Evolutionary conservation across 2,888 invertebrate genomes (phyloP).

Genomic region (Ptychoptera contaminata): DNA sequence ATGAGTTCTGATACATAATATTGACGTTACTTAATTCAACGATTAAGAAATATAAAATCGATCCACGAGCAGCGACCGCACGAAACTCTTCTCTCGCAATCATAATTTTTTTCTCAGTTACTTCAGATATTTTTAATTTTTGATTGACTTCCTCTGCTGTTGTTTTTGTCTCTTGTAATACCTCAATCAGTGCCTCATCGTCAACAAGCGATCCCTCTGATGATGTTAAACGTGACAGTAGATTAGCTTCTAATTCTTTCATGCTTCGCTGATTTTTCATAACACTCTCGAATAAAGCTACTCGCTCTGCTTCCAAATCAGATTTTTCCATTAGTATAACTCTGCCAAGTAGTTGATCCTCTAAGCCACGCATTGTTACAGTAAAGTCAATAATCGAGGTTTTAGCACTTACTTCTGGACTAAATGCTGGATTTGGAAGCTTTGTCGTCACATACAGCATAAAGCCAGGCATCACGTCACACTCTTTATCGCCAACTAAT

Average conservation of each 20-base stretch:
- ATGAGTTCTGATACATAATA: constrained; percentile 91
- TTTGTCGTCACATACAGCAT: constrained; percentile 94
- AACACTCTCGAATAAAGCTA: constrained; percentile 85
- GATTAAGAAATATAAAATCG: constrained; percentile 87
- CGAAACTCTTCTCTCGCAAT: constrained; percentile 88
- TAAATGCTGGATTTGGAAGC: constrained; percentile 88
- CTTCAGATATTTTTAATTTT: constrained; percentile 79
- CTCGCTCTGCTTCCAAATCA: constrained; percentile 86
- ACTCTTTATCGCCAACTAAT: constrained; percentile 89
- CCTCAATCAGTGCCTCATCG: constrained; percentile 85
- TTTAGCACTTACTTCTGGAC: constrained; percentile 92
- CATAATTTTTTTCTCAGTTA: constrained; percentile 88
- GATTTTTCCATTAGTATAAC: constrained; percentile 94
- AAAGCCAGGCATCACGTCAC: constrained; percentile 91
- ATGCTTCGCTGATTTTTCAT: constrained; percentile 92
- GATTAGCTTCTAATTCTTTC: constrained; percentile 88
- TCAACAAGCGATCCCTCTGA: constrained; percentile 89
- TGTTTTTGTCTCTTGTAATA: constrained; percentile 69
- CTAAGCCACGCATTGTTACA: constrained; percentile 89
- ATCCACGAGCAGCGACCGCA: constrained; percentile 86
- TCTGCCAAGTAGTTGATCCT: constrained; percentile 84
- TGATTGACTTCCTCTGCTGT: constrained; percentile 92
- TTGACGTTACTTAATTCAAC: constrained; percentile 97
- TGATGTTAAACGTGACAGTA: constrained; percentile 80
- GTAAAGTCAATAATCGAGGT: constrained; percentile 96